Evolutionary conservation across 2,797 vertebrate species (phyloP), one percentile per base, ranked within the genome.

Genomic region (Poecilia velifera): DNA sequence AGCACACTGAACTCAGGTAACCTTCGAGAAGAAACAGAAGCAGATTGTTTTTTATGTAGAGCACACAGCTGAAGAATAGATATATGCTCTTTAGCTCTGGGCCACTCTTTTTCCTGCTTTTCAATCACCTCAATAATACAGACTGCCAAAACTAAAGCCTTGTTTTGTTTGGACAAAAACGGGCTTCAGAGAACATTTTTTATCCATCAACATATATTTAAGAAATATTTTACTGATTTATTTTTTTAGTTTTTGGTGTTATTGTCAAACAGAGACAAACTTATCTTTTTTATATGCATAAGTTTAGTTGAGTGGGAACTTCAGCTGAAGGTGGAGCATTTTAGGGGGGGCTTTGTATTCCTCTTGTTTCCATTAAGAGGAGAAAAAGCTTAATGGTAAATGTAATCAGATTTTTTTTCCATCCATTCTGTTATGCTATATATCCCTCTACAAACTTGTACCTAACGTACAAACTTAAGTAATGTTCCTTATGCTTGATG

Each of bases 1-100:
- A 2, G 47, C 71, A 16, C 70, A 57, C 79, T 91, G 88, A 90
- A 71, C 89, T 91, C 1, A 1, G 62, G 2, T 86, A 86, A 91
- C 89, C 89, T 80, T 36, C 71, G 28, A 82, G 25, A 76, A 72
- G 78, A 66, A 84, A 39, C 74, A 74, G 41, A 77, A 72, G 76
- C 16, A 6, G 72, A 77, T 25, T 62, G 12, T 8, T 66, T 57
- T 82, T 80, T 57, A 77, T 79, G 39, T 39, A 55, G 76, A 74
- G 73, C 76, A 5, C n/a, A 62, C n/a, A 68, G n/a, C 66, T 64
- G 22, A 77, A 81, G 84, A 86, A 82, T 73, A 20, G 36, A 76
- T 78, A 83, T 81, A 41, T 78, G 57, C 80, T 82, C 28, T 59
- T 84, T 70, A 79, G 34, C 18, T 70, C 28, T 71, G 34, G 12